phyloP scores from a whole-genome alignment of 2,888 invertebrate genomes.

The Synanthedon vespiformis region DNA sequence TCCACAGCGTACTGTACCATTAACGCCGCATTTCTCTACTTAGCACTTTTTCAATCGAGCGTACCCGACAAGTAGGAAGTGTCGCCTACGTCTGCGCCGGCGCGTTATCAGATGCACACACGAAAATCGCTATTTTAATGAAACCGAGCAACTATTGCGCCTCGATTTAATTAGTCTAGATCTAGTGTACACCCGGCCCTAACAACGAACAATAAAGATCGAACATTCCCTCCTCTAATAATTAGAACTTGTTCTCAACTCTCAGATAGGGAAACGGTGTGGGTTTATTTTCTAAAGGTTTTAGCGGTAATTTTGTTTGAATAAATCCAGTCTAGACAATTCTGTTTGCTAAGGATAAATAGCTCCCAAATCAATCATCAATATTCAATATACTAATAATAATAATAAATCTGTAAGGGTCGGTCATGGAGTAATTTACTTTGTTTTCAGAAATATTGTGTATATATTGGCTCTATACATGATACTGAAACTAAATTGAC shows the following conservation, averaged over 20 bases:
- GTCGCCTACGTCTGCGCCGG: constrained; percentile 10
- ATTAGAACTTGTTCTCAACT: constrained; percentile 45
- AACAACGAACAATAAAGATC: constrained; percentile 62
- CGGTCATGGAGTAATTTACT: no score
- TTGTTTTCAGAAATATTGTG: no score
- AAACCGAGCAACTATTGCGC: constrained; percentile 26
- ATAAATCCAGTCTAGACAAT: constrained; percentile 35
- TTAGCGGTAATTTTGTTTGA: constrained; percentile 48
- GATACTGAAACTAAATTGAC: no score
- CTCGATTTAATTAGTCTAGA: constrained; percentile 57
- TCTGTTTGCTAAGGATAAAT: no score
- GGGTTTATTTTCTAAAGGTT: constrained; percentile 7
- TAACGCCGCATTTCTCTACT: background rate
- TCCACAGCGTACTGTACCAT: no score
- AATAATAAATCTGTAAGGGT: no score
- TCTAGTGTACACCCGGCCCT: constrained; percentile 33
- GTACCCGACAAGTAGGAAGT: constrained; percentile 19
- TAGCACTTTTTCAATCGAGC: background rate
- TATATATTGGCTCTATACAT: no score
- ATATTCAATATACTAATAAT: no score
- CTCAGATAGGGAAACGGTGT: constrained; percentile 44
- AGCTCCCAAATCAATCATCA: no score
- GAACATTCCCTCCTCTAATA: constrained; percentile 54
- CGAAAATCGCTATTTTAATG: constrained; percentile 61
- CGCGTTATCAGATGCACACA: constrained; percentile 57